phyloP scores from a whole-genome alignment of 2,888 invertebrate genomes.

The Eremobia ochroleuca region DNA sequence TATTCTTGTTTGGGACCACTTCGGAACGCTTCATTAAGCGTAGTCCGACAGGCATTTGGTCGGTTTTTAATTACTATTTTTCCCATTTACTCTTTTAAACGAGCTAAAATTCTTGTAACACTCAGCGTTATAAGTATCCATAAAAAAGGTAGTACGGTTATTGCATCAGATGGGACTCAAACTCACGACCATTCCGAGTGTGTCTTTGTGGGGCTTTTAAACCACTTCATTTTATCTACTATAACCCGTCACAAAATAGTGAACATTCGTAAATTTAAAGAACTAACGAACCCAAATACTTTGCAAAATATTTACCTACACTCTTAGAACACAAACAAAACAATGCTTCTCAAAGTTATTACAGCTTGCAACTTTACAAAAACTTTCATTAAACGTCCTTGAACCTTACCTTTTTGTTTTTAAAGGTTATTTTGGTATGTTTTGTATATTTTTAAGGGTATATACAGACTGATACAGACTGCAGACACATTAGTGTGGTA shows the following conservation, averaged over 20 bases:
- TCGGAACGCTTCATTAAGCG: too few species aligned
- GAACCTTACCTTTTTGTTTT: background rate
- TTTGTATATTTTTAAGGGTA: constrained; percentile 11
- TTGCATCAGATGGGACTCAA: background rate
- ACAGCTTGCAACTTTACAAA: constrained; percentile 31
- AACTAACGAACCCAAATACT: constrained; percentile 18
- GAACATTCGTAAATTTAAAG: background rate
- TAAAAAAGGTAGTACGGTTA: background rate
- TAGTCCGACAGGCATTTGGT: too few species aligned
- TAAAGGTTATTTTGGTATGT: constrained; percentile 10
- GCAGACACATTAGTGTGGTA: constrained; percentile 68
- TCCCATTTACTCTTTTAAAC: too few species aligned
- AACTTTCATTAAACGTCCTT: background rate
- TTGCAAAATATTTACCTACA: constrained; percentile 15
- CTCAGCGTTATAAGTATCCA: background rate
- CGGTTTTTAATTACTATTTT: too few species aligned
- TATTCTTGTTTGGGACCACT: too few species aligned
- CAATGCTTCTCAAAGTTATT: constrained; percentile 21
- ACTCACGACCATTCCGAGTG: background rate
- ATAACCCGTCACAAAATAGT: background rate
- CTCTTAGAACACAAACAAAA: constrained; percentile 34
- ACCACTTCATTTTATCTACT: background rate
- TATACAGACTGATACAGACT: constrained; percentile 31
- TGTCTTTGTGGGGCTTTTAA: background rate
- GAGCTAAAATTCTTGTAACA: too few species aligned